A percentile compares a stretch with the other conserved stretches of the same genome.
These are phyloP conservation scores for Macrotis lagotis DNA, from an alignment of 2,113 vertebrate species.

Conservation along the genomic window DNA sequence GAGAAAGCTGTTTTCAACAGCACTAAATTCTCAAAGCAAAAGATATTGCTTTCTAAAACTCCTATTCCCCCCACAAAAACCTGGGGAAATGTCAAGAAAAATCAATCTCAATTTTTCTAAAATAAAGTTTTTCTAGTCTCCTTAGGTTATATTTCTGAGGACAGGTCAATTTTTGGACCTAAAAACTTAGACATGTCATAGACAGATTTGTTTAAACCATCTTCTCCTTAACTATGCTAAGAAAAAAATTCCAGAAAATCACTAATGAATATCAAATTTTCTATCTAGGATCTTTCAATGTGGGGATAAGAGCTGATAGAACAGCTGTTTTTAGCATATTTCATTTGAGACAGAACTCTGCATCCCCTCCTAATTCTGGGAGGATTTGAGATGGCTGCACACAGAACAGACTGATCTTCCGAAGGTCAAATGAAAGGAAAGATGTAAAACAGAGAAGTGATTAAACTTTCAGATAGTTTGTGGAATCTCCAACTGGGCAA, in stretches of 20 bases:
- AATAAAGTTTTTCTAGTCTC: conserved; percentile 18
- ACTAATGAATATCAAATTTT: not conserved
- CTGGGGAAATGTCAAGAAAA: conserved; percentile 48
- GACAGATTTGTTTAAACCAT: not conserved
- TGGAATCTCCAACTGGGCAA: not conserved
- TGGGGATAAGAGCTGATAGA: conserved; percentile 19
- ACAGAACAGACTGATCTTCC: not conserved
- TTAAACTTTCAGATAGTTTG: not conserved
- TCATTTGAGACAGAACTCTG: conserved; percentile 24
- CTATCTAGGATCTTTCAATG: not conserved
- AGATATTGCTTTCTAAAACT: conserved; percentile 24
- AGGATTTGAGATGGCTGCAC: not conserved
- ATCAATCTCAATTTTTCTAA: conserved; percentile 51
- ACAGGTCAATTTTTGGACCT: not conserved
- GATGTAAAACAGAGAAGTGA: not conserved
- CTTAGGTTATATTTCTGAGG: not conserved
- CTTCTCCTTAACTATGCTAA: not conserved
- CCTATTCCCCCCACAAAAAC: conserved; percentile 30
- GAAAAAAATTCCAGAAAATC: conserved; percentile 1
- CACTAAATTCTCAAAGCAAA: conserved; percentile 4
- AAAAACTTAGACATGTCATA: conserved; percentile 7
- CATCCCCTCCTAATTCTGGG: not conserved
- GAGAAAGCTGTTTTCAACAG: conserved; percentile 1
- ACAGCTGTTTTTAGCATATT: conserved; percentile 1
- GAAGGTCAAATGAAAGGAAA: not conserved